Base-by-base conservation (phyloP, 37 sponge, comb jelly and placozoan genomes). In the Beroe ovata region DNA sequence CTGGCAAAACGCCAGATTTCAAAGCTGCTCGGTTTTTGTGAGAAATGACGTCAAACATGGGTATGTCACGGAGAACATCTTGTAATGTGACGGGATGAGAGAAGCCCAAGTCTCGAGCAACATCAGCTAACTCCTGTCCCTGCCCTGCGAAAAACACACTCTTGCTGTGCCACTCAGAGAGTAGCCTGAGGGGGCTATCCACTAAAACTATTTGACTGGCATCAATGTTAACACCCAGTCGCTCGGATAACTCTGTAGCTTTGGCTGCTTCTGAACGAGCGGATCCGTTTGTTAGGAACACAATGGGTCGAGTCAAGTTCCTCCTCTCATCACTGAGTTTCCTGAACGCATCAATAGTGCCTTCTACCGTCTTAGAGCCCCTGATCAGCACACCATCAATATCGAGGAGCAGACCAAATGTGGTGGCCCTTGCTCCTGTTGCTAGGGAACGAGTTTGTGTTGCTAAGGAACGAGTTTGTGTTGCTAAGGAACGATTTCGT, bases 331-430 rank as follows among this genome's bases (percentile, higher is more conserved):
- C 84, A 40, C 36, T 33, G 6, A 77, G 22, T 22, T 42, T 77
- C 28, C 38, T 8, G 59, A 77, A 77, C 34, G 58, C 84, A 16
- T 77, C 54, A 42, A 77, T 58, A 40, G 84, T 77, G 1, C 59
- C 59, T 6, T 47, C 58, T 6, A 77, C 41, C 23, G 84, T 77
- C 18, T 36, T 1, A 3, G 84, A 23, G 2, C 84, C 84, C 3
- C 84, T 1, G 42, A 77, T n/a, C 1, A 77, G 58, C 16, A 77
- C 84, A 2, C 84, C 84, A 20, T 77, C 84, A 22, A 77, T 77
- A 20, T 77, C 84, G 41, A 77, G 58, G 22, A 77, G 42, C 25
- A 77, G 84, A n/a, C 84, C 84, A 26, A 77, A 77, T 39, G 84
- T 28, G 0, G 84, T 42, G 42, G 84, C 21, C 20, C 22, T 6